These are phyloP conservation scores for Gobio gobio DNA, from an alignment of 2,113 vertebrate species.

Conservation along the genomic window DNA sequence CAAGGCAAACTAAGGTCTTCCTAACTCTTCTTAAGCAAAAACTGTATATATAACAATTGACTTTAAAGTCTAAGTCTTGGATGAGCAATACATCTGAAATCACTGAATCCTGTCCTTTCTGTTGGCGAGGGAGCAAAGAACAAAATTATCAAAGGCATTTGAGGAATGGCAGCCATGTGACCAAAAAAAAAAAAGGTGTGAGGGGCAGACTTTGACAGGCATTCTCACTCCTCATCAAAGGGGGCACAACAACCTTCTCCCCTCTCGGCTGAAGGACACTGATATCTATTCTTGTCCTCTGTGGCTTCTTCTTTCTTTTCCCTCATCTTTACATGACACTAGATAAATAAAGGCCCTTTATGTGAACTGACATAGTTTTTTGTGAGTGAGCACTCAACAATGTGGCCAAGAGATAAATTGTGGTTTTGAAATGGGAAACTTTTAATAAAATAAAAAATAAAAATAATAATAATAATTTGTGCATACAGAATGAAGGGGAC, in stretches of 20 bases:
- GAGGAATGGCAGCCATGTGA: conserved; percentile 16
- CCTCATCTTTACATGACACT: background rate
- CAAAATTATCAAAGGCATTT: conserved; percentile 28
- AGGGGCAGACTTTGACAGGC: conserved; percentile 21
- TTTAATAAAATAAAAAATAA: background rate
- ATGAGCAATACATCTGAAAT: conserved; percentile 42
- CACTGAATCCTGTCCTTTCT: conserved; percentile 33
- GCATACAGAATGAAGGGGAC: background rate
- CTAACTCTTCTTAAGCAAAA: background rate
- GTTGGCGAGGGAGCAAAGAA: background rate
- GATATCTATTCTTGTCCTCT: conserved; percentile 17
- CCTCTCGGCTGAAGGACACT: conserved; percentile 32
- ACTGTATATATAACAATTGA: background rate
- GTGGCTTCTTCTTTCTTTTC: background rate
- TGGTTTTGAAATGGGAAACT: background rate
- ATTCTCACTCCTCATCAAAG: conserved; percentile 40
- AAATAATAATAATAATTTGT: background rate
- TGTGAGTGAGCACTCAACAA: background rate
- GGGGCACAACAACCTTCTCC: conserved; percentile 20
- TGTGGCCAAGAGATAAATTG: background rate
- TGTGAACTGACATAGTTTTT: conserved; percentile 9
- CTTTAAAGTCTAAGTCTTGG: conserved; percentile 11
- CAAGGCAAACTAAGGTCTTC: background rate
- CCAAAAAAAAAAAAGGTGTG: conserved; percentile 18
- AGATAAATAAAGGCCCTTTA: conserved; percentile 1